Percentiles rank a stretch among this genome's conserved stretches.
These are phyloP conservation scores for Halictus quadricinctus DNA, from an alignment of 2,888 invertebrate species.

Conservation along the genomic window DNA sequence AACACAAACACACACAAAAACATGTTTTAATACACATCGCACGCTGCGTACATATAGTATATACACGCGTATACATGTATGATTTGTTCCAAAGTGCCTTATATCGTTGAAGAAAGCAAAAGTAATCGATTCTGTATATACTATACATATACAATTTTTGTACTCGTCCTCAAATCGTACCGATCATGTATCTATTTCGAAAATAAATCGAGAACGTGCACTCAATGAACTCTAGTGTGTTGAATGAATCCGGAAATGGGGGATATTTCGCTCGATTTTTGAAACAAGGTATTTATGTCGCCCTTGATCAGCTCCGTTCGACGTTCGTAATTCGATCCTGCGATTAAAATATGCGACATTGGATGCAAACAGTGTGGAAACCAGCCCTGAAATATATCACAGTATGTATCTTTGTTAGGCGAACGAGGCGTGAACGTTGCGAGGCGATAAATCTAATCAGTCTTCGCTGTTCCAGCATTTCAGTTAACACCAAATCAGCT, in stretches of 20 bases:
- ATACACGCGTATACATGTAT: constrained; percentile 66
- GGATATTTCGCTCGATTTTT: constrained; percentile 27
- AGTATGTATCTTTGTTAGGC: constrained; percentile 44
- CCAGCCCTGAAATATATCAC: constrained; percentile 20
- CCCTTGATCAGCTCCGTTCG: constrained; percentile 8
- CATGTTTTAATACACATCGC: constrained; percentile 41
- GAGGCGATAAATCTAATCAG: not conserved
- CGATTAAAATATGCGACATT: not conserved
- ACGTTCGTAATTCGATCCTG: constrained; percentile 11
- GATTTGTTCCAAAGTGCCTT: constrained; percentile 82
- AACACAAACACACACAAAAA: not conserved
- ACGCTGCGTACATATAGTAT: constrained; percentile 53
- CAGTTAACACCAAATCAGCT: constrained; percentile 74
- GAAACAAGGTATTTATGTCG: constrained; percentile 10
- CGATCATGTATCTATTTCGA: constrained; percentile 67
- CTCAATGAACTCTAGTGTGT: constrained; percentile 50
- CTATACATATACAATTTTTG: constrained; percentile 74
- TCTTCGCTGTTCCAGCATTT: constrained; percentile 72
- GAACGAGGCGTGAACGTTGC: not conserved
- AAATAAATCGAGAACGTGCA: constrained; percentile 59
- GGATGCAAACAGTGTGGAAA: constrained; percentile 30
- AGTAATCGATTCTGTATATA: constrained; percentile 74
- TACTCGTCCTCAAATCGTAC: constrained; percentile 69
- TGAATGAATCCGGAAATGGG: constrained; percentile 41
- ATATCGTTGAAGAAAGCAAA: constrained; percentile 67